A percentile compares a stretch with the other conserved stretches of the same genome.
phyloP scores from a whole-genome alignment of 2,113 vertebrate genomes.

The Rynchops niger region DNA sequence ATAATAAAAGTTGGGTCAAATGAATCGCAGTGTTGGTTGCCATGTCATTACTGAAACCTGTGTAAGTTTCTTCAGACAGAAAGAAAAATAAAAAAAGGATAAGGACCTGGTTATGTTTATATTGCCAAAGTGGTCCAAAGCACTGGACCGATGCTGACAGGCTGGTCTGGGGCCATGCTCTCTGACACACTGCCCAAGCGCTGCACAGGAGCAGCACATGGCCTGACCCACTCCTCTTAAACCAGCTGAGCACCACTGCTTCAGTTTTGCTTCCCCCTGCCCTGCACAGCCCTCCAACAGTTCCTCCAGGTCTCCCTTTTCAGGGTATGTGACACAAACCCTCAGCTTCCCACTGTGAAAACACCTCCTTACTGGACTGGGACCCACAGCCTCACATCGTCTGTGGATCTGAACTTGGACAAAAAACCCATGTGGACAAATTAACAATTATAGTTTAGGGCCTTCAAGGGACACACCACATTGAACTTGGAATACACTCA shows the following conservation, averaged over 20 bases:
- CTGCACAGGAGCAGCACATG: neutral
- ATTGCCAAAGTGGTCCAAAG: neutral
- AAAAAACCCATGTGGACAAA: neutral
- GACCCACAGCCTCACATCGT: neutral
- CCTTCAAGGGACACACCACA: neutral
- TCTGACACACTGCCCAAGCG: rapidly evolving
- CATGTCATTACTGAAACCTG: neutral
- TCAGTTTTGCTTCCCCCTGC: neutral
- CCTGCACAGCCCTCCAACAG: neutral
- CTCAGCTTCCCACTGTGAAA: neutral
- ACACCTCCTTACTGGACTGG: neutral
- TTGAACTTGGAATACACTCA: neutral
- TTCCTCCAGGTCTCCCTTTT: neutral
- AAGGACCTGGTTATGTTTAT: neutral
- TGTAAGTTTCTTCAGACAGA: neutral
- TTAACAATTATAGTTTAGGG: neutral
- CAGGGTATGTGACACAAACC: neutral
- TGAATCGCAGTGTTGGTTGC: neutral
- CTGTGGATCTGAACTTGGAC: neutral
- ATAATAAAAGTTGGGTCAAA: neutral
- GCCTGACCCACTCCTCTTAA: neutral
- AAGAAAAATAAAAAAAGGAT: neutral
- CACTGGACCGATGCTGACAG: rapidly evolving
- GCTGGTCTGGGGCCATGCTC: neutral
- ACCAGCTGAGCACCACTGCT: rapidly evolving